phyloP scores from a whole-genome alignment of 2,797 vertebrate genomes.

The Thaleichthys pacificus region DNA sequence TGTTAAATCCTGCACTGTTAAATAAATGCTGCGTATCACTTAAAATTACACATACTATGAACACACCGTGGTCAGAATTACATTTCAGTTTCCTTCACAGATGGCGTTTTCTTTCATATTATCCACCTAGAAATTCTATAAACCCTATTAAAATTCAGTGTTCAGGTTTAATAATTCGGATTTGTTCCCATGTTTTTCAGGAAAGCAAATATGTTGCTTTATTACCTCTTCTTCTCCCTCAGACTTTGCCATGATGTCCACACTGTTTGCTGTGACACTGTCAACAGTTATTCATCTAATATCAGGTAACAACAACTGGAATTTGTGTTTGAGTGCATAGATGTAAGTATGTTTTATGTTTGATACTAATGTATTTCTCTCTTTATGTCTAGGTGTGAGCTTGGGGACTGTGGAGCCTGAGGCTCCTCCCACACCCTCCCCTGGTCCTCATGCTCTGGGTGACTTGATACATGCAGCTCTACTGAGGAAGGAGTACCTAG shows the following conservation, averaged over 20 bases:
- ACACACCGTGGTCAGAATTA: too few relatives aligned
- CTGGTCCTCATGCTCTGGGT: conserved; percentile 67
- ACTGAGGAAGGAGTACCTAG: conserved; percentile 80
- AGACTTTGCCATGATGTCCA: conserved; percentile 70
- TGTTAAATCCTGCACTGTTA: too few relatives aligned
- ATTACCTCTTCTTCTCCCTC: conserved; percentile 33
- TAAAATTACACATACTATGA: too few relatives aligned
- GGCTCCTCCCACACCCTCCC: conserved; percentile 61
- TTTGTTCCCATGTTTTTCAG: too few relatives aligned
- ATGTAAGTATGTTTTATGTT: conserved; percentile 6
- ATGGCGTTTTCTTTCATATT: too few relatives aligned
- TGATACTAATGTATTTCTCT: background rate
- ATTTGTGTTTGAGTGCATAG: conserved; percentile 26
- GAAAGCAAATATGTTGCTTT: background rate
- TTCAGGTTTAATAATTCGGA: too few relatives aligned
- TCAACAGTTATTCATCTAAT: conserved; percentile 67
- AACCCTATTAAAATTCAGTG: too few relatives aligned
- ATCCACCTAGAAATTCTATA: too few relatives aligned
- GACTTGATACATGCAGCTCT: conserved; percentile 78
- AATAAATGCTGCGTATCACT: too few relatives aligned
- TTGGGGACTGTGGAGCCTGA: conserved; percentile 69
- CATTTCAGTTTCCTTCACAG: too few relatives aligned
- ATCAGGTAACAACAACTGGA: conserved; percentile 68
- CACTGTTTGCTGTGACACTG: conserved; percentile 67
- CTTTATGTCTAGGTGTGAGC: conserved; percentile 65